phyloP scores from a whole-genome alignment of 2,113 vertebrate species.

The Herpetotheres cachinnans region DNA sequence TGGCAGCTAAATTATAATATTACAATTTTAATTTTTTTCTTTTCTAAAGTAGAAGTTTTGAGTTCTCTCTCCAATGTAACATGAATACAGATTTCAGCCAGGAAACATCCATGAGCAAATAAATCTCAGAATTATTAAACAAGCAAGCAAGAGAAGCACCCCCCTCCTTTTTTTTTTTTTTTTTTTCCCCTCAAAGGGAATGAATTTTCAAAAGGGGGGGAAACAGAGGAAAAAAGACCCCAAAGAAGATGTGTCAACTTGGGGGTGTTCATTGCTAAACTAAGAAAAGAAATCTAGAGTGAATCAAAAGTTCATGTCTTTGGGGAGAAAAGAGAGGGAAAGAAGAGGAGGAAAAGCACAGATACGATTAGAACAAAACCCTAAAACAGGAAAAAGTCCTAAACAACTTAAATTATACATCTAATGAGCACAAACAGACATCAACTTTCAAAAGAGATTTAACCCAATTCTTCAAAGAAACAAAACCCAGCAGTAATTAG shows the following conservation, averaged over 20 bases:
- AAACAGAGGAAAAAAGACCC: background rate
- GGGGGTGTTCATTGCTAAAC: background rate
- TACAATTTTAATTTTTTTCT: background rate
- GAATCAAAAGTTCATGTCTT: background rate
- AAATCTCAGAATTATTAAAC: background rate
- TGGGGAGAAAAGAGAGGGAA: background rate
- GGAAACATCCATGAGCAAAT: background rate
- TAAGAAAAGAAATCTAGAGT: background rate
- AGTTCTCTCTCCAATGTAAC: background rate
- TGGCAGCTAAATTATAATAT: background rate
- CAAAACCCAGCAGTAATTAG: slow-evolving; percentile 63
- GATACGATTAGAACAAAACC: background rate
- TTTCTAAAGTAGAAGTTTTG: background rate
- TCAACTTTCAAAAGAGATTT: slow-evolving; percentile 46
- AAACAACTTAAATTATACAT: slow-evolving; percentile 68
- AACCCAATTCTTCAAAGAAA: slow-evolving; percentile 67
- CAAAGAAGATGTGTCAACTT: background rate
- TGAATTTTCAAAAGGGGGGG: background rate
- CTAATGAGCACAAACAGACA: slow-evolving; percentile 35
- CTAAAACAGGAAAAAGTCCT: background rate
- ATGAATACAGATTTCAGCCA: background rate
- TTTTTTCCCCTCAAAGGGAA: background rate
- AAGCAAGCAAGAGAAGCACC: background rate
- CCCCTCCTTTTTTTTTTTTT: too few relatives aligned
- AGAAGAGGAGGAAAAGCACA: background rate